A percentile compares a stretch with the other conserved stretches of the same genome.
Conservation (phyloP, 2,888 invertebrate genomes). For the Orgyia antiqua region DNA sequence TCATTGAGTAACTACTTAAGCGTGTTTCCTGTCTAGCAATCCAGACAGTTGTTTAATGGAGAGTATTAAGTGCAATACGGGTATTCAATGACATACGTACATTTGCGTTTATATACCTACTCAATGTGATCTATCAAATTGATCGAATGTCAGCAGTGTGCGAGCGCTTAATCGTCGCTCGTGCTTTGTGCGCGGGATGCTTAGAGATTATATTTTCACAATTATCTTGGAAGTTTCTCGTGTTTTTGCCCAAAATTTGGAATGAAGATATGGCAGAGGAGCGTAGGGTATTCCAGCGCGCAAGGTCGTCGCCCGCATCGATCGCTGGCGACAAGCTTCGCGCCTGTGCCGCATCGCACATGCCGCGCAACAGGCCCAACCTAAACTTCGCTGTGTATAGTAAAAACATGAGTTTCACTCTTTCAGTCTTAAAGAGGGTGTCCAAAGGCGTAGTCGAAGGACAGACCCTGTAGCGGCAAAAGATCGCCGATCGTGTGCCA, state of each 20-base stretch:
- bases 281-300: slow-evolving; percentile 32
- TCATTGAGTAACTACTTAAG: no score
- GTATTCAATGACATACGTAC: no score
- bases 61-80: no score
- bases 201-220: slow-evolving; percentile 1
- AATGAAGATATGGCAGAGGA: slow-evolving; percentile 12
- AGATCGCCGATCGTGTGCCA: slow-evolving; percentile 22
- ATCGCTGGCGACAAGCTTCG: slow-evolving; percentile 43
- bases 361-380: slow-evolving; percentile 43
- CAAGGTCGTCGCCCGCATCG: slow-evolving; percentile 62
- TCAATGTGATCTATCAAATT: no score
- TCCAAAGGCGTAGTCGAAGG: slow-evolving; percentile 56
- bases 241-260: slow-evolving; percentile 18
- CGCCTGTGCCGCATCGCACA: slow-evolving; percentile 36
- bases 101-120: no score
- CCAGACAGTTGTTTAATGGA: no score
- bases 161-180: neutral
- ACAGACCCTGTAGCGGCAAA: slow-evolving; percentile 33
- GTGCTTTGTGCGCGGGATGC: neutral
- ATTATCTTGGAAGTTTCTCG: slow-evolving; percentile 8
- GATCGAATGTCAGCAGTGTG: neutral
- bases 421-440: slow-evolving; percentile 58
- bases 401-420: slow-evolving; percentile 39
- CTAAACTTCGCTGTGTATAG: slow-evolving; percentile 42
- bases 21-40: no score